Conservation (phyloP, 2,113 vertebrate genomes). For the Nibea albiflora region DNA sequence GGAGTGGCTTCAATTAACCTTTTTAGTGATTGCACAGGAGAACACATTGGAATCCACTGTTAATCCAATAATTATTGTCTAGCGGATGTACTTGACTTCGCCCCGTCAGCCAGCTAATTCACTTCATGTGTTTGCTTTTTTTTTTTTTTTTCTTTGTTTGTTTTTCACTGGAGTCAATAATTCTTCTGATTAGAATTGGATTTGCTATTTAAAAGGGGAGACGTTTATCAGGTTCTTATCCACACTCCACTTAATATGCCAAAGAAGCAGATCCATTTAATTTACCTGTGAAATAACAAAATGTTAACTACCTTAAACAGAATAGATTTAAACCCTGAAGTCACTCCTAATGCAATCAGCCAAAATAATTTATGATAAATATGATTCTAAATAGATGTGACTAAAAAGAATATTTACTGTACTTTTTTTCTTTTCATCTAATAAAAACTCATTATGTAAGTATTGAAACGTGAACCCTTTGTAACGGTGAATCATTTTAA, state of each 20-base stretch:
- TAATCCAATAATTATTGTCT: constrained; percentile 78
- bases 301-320: constrained; percentile 4
- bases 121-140: constrained; percentile 27
- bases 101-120: constrained; percentile 58
- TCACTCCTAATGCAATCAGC: neutral
- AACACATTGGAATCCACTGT: constrained; percentile 59
- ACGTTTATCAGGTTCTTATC: constrained; percentile 42
- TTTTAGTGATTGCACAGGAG: constrained; percentile 67
- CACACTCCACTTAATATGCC: constrained; percentile 18
- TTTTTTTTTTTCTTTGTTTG: constrained; percentile 51
- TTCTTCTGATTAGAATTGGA: constrained; percentile 59
- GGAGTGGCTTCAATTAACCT: constrained; percentile 76
- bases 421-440: neutral
- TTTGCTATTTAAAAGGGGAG: constrained; percentile 44
- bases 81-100: constrained; percentile 64
- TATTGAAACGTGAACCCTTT: neutral
- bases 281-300: neutral
- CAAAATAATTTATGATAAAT: neutral
- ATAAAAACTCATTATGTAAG: neutral
- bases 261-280: neutral
- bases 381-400: neutral
- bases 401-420: neutral
- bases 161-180: constrained; percentile 68
- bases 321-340: neutral
- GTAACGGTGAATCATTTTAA: neutral